Evolutionary conservation across 1,140 invertebrate genomes (phyloP).

Genomic region (Saxidomus purpurata): DNA sequence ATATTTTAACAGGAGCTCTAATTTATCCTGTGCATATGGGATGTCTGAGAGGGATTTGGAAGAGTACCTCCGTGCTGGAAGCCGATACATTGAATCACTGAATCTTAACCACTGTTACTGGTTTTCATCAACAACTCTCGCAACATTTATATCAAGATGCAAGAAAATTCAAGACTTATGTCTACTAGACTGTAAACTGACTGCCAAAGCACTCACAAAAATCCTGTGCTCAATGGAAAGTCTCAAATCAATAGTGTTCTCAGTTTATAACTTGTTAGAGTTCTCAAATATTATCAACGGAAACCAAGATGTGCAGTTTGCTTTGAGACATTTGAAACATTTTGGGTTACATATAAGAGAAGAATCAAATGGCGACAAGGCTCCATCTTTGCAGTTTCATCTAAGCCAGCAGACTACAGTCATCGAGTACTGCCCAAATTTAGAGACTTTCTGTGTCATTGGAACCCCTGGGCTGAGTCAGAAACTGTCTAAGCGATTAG

Average conservation of each 20-base stretch:
- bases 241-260: slow-evolving; percentile 69
- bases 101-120: slow-evolving; percentile 80
- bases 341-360: slow-evolving; percentile 65
- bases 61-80: slow-evolving; percentile 63
- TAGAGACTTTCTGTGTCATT: slow-evolving; percentile 76
- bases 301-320: slow-evolving; percentile 68
- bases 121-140: slow-evolving; percentile 66
- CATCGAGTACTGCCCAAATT: slow-evolving; percentile 75
- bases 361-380: slow-evolving; percentile 26
- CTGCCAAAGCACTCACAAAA: slow-evolving; percentile 64
- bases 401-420: slow-evolving; percentile 68
- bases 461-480: slow-evolving; percentile 67
- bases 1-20: slow-evolving; percentile 48
- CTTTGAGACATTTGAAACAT: slow-evolving; percentile 67
- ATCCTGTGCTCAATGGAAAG: slow-evolving; percentile 68
- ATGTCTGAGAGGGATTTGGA: slow-evolving; percentile 58
- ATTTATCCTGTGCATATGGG: slow-evolving; percentile 58
- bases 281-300: slow-evolving; percentile 65
- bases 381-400: slow-evolving; percentile 65
- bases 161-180: slow-evolving; percentile 70
- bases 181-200: slow-evolving; percentile 73
- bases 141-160: slow-evolving; percentile 69
- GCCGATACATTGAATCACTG: slow-evolving; percentile 69
- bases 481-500: slow-evolving; percentile 32
- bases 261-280: slow-evolving; percentile 72